Base-by-base conservation (phyloP, 2,888 invertebrate genomes). In the Hetaerina titia region DNA sequence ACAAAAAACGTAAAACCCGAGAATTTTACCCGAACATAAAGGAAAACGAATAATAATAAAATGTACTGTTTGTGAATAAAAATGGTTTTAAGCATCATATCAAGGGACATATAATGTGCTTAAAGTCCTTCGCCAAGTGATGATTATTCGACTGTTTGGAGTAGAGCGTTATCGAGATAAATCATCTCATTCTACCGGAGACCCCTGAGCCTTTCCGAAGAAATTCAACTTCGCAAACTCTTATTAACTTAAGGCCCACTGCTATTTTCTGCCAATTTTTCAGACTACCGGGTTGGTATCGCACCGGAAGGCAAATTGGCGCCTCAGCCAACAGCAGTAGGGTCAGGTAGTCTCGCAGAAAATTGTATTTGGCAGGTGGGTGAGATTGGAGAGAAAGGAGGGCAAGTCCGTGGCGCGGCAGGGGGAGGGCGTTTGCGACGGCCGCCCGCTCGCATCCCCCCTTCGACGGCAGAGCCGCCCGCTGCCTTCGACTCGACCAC, bases 261-360 rank as follows among this genome's bases (percentile, higher is more conserved):
- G 19, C 22, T 22, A 7, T 69, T 69, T 69, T n/a, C 69, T 0
- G 69, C 81, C 81, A 81, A 81, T 81, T 81, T 81, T 31, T 31
- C 81, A 81, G 81, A 81, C 81, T 81, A 81, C 81, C 81, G 81
- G 31, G 25, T 81, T 9, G 13, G 81, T 81, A 81, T 81, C 81
- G 81, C 81, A 81, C 81, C 81, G 81, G 81, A 81, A 81, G 81
- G 81, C 81, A 81, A 81, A 81, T 81, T 81, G 81, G 81, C 81
- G 31, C 81, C 81, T 22, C 9, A 8, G 81, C 69, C 81, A 81
- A 13, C 19, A 81, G 31, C 81, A 81, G 81, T 81, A 31, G 81
- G 81, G 81, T 25, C 81, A 31, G 81, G 81, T n/a, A 81, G 81
- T 81, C 81, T 25, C 81, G 31, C 81, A 81, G 81, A 81, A 81